Conservation (phyloP, 2,888 invertebrate genomes). For the Anaspis maculata region DNA sequence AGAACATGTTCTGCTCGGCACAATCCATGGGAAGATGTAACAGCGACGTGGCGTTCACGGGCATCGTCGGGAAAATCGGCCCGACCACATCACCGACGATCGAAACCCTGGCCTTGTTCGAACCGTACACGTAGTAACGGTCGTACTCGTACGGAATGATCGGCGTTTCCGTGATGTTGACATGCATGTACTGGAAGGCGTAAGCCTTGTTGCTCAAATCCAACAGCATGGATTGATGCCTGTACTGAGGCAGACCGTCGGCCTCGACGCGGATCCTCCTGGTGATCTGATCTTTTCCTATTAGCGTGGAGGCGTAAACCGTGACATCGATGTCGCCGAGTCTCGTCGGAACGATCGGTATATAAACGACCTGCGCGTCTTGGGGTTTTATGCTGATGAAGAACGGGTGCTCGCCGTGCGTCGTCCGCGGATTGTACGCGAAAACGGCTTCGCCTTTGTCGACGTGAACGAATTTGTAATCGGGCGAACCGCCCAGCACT, state of each 20-base stretch:
- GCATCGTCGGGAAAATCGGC: conserved; percentile 88
- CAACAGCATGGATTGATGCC: conserved; percentile 85
- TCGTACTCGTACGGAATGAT: conserved; percentile 85
- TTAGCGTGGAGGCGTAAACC: conserved; percentile 66
- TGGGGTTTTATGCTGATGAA: conserved; percentile 85
- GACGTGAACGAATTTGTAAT: conserved; percentile 88
- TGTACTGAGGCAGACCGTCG: conserved; percentile 85
- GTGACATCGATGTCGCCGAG: conserved; percentile 69
- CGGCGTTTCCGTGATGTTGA: conserved; percentile 89
- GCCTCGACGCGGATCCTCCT: conserved; percentile 65
- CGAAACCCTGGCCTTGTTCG: conserved; percentile 75
- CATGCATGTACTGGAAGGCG: conserved; percentile 91
- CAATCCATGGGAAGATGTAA: conserved; percentile 80
- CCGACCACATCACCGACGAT: conserved; percentile 88
- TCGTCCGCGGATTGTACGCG: conserved; percentile 84
- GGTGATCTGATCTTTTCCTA: conserved; percentile 63
- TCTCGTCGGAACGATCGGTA: conserved; percentile 80
- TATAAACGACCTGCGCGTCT: conserved; percentile 73
- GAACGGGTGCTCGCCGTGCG: conserved; percentile 91
- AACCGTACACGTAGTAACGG: conserved; percentile 90
- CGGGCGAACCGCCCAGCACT: conserved; percentile 72
- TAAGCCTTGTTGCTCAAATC: conserved; percentile 89
- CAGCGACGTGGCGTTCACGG: conserved; percentile 77
- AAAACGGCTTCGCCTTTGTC: conserved; percentile 78
- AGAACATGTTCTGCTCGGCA: conserved; percentile 93